Base-by-base conservation (phyloP, 2,797 vertebrate species). In the Anniella stebbinsi region DNA sequence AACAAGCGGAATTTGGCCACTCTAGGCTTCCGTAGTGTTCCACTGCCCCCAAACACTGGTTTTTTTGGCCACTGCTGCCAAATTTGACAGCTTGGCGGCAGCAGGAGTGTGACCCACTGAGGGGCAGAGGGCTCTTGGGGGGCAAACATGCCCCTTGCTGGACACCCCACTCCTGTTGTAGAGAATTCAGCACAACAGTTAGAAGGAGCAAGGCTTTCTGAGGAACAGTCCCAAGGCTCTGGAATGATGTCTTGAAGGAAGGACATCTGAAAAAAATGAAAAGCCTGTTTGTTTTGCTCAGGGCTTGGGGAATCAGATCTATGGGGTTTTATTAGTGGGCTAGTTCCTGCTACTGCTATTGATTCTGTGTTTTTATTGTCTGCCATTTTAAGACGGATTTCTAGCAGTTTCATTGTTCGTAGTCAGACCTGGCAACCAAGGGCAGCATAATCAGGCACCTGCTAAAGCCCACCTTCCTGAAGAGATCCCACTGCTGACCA, bases 351-450 rank as follows among this genome's bases (percentile, higher is more conserved):
- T 51, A 41, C 45, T 54, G 33, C 63, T 57, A 38, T 76, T 76
- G 38, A 66, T 82, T 82, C 80, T 73, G 66, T 45, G 87, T 23
- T 76, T 84, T 76, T 73, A 82, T 23, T 73, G 30, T 57, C 69
- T 82, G 57, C 51, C 38, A 30, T 83, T 73, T 83, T 48, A 41
- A 83, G 41, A 88, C 11, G 21, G 80, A 73, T 48, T 73, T 57
- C 38, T 60, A 72, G 54, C 75, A 21, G 69, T 82, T 88, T 63
- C 57, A 48, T 10, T 73, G 54, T 25, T 88, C 51, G 25, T 82
- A 48, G 48, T 57, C 51, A 80, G 77, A 57, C 25, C 63, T 66
- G 57, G 73, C 54, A 33, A 41, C 41, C 51, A 33, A 69, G 23
- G 41, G 17, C 36, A 25, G 54, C 48, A n/a, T 33, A 57, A 57